Evolutionary conservation across 2,113 vertebrate genomes (phyloP).

Genomic region (Ameiurus melas): DNA sequence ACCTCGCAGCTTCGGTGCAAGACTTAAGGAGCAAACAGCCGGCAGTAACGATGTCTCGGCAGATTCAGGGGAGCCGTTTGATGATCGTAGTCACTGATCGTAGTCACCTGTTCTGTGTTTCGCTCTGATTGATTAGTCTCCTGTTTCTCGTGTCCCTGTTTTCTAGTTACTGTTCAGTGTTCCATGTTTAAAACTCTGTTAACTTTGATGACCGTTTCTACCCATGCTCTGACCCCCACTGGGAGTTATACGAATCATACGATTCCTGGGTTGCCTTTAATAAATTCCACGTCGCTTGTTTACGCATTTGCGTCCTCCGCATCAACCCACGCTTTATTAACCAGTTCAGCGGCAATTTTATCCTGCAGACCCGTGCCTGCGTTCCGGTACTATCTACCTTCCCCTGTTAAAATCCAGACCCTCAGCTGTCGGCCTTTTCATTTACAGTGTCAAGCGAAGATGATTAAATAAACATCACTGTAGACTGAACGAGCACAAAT

Average conservation of each 20-base stretch:
- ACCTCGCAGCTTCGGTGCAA: no score
- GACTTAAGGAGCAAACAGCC: no score
- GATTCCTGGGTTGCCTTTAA: neutral
- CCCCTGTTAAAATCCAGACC: neutral
- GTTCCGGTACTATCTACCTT: neutral
- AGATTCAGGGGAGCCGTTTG: neutral
- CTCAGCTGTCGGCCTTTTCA: neutral
- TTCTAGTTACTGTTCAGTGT: neutral
- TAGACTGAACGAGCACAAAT: neutral
- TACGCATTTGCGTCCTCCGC: neutral
- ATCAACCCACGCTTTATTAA: neutral
- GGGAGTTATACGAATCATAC: neutral
- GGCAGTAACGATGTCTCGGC: no score
- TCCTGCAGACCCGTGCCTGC: neutral
- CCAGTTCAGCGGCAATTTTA: neutral
- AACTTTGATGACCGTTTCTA: neutral
- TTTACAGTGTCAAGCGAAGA: neutral
- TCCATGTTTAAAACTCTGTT: neutral
- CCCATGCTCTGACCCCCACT: neutral
- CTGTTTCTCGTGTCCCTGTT: neutral
- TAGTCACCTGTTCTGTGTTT: neutral
- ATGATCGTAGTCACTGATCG: neutral
- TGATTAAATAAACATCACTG: neutral
- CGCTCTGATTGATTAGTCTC: neutral
- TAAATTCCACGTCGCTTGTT: no score